Evolutionary conservation across 2,797 vertebrate species (phyloP).

Genomic region (Octomys mimax): DNA sequence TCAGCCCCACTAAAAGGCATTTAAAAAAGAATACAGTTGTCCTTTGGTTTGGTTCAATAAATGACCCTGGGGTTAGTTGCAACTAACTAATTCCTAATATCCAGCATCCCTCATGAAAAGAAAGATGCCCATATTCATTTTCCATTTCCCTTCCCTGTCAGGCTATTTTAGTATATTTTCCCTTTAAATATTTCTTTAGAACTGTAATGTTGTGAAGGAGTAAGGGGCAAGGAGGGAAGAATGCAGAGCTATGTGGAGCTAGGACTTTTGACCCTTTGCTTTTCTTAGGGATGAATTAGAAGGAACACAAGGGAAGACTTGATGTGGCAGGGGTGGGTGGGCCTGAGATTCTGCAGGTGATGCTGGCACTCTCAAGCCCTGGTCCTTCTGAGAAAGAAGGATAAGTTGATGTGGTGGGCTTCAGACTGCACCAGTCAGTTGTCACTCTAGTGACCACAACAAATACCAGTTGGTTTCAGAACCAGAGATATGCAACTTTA

Average conservation of each 20-base stretch:
- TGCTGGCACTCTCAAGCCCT: not conserved
- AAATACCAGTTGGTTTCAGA: not conserved
- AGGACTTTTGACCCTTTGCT: not conserved
- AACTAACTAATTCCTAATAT: not conserved
- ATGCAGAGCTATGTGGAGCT: not conserved
- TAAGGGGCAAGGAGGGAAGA: not conserved
- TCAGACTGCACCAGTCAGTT: not conserved
- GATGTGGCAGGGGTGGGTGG: not conserved
- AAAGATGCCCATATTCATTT: not conserved
- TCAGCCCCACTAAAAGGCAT: not conserved
- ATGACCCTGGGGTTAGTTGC: not conserved
- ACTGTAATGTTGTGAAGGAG: not conserved
- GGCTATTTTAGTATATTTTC: not conserved
- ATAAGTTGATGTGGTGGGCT: not conserved
- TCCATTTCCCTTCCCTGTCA: not conserved
- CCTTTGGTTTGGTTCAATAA: not conserved
- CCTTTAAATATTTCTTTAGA: slow-evolving; percentile 47
- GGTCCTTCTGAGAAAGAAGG: not conserved
- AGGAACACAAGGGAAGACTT: not conserved
- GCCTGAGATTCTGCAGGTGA: not conserved
- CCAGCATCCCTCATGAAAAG: not conserved
- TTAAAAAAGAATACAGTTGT: not conserved
- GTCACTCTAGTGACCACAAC: not conserved
- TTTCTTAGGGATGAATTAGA: not conserved
- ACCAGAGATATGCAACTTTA: not conserved